phyloP scores from a whole-genome alignment of 1,140 invertebrate genomes.

The Formica selysi region DNA sequence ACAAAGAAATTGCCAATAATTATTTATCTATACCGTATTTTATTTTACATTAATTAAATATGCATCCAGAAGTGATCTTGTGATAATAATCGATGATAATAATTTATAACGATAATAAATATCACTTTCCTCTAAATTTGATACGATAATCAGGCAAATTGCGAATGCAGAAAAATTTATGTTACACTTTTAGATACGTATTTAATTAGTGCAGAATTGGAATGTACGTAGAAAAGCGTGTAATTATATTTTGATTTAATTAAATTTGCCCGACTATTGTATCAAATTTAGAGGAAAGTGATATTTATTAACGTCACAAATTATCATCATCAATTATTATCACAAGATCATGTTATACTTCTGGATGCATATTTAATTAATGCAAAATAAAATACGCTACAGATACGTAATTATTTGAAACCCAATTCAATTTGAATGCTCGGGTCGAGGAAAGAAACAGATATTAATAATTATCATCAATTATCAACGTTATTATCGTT shows the following conservation, averaged over 20 bases:
- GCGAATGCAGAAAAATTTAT: neutral
- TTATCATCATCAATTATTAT: neutral
- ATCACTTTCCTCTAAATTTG: too few species aligned
- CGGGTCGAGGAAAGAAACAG: neutral
- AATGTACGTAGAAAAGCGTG: neutral
- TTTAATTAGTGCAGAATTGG: conserved; percentile 7
- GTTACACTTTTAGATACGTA: neutral
- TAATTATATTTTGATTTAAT: neutral
- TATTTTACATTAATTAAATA: too few species aligned
- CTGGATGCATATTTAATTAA: conserved; percentile 24
- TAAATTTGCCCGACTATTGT: neutral
- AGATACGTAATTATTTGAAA: conserved; percentile 5
- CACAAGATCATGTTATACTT: neutral
- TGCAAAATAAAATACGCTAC: neutral
- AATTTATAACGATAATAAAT: too few species aligned
- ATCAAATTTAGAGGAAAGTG: neutral
- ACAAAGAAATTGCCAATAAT: neutral
- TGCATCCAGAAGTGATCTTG: too few species aligned
- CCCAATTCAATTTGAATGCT: neutral
- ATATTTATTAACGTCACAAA: neutral
- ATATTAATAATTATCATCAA: conserved; percentile 5
- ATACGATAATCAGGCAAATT: too few species aligned
- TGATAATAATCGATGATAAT: too few species aligned
- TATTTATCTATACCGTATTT: too few species aligned
- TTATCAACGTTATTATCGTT: neutral